Percentiles rank a stretch among this genome's conserved stretches.
phyloP scores from a whole-genome alignment of 1,140 invertebrate species.

The Aphelenchoides besseyi region DNA sequence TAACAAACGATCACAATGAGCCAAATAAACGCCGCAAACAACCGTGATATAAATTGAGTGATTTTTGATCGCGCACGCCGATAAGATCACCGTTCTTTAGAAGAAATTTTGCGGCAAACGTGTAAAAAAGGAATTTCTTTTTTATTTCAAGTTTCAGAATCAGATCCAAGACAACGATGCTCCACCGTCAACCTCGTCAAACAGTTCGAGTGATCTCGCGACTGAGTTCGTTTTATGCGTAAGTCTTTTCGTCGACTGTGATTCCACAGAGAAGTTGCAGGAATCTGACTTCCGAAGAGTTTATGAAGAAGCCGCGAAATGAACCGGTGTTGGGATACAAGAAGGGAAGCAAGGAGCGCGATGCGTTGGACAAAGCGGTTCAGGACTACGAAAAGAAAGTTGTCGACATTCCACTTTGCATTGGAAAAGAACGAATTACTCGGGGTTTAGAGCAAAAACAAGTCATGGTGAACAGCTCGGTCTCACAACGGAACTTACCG shows the following conservation, averaged over 20 bases:
- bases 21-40: no score
- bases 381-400: slow-evolving; percentile 63
- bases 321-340: slow-evolving; percentile 71
- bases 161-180: no score
- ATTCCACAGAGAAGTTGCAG: no score
- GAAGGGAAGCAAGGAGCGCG: slow-evolving; percentile 77
- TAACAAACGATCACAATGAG: no score
- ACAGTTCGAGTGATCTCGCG: neutral
- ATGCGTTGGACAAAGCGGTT: slow-evolving; percentile 73
- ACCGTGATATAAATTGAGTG: no score
- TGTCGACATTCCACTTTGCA: slow-evolving; percentile 53
- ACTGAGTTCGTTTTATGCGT: slow-evolving; percentile 9
- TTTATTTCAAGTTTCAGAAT: no score
- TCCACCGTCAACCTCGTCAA: neutral
- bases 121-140: no score
- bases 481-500: slow-evolving; percentile 9
- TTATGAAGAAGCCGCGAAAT: slow-evolving; percentile 64
- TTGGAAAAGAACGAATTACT: slow-evolving; percentile 54
- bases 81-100: no score
- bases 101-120: no score
- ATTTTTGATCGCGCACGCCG: no score
- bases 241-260: slow-evolving; percentile 7
- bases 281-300: slow-evolving; percentile 58
- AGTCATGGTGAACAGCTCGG: slow-evolving; percentile 51
- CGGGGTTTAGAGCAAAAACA: slow-evolving; percentile 50